Percentiles rank a stretch among this genome's conserved stretches.
Conservation (phyloP, 2,888 invertebrate species). For the Brachylomia viminalis region DNA sequence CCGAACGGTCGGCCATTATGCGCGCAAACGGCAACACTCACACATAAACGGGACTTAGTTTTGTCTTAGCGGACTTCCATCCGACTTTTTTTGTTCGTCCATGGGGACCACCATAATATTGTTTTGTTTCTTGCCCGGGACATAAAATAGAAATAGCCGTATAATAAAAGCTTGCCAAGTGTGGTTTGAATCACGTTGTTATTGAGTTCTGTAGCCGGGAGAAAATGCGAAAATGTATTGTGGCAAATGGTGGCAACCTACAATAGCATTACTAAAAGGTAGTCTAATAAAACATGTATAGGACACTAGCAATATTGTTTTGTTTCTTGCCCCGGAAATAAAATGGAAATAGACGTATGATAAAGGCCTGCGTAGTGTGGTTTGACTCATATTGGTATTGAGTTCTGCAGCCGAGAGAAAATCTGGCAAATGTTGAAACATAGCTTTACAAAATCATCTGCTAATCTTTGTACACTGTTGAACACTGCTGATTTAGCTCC, state of each 20-base stretch:
- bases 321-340: conserved; percentile 20
- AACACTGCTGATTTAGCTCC: no score
- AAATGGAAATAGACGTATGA: conserved; percentile 12
- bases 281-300: conserved; percentile 35
- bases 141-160: conserved; percentile 24
- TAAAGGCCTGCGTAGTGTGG: conserved; percentile 22
- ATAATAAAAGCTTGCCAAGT: conserved; percentile 22
- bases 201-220: background rate
- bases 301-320: conserved; percentile 10
- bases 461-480: no score
- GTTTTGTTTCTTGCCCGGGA: conserved; percentile 12
- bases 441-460: background rate
- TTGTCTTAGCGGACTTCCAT: no score
- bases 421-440: background rate
- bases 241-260: background rate
- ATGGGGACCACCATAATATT: no score
- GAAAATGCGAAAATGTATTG: background rate
- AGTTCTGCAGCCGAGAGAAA: background rate
- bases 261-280: background rate
- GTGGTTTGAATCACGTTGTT: background rate
- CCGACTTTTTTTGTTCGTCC: no score
- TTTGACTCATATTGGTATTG: background rate
- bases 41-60: no score
- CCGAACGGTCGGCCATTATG: no score
- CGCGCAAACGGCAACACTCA: no score